Evolutionary conservation across 2,797 vertebrate genomes (phyloP).

Genomic region (Xyrichtys novacula): DNA sequence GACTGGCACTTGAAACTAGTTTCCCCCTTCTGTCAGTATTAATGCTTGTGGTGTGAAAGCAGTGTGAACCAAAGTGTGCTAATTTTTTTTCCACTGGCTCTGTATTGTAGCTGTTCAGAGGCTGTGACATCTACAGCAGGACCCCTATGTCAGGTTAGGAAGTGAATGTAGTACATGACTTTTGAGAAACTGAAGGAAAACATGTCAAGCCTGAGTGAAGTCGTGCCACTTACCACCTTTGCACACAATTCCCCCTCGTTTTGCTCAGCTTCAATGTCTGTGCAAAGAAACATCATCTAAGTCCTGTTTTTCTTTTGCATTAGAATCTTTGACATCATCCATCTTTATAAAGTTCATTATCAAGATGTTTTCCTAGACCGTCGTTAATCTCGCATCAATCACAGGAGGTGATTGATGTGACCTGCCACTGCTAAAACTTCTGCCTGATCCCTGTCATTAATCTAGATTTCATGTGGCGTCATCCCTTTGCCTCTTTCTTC

Average conservation of each 20-base stretch:
- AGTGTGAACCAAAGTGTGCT: not conserved
- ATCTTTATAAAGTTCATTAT: constrained; percentile 92
- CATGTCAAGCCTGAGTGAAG: not conserved
- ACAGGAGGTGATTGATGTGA: constrained; percentile 86
- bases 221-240: not conserved
- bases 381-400: constrained; percentile 89
- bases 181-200: constrained; percentile 12
- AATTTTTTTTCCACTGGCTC: too few species aligned
- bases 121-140: not conserved
- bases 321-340: constrained; percentile 85
- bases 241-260: constrained; percentile 12
- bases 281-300: constrained; percentile 54
- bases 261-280: constrained; percentile 20
- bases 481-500: constrained; percentile 77
- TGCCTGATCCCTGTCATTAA: constrained; percentile 88
- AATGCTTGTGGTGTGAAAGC: not conserved
- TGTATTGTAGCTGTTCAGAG: not conserved
- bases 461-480: constrained; percentile 89
- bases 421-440: constrained; percentile 82
- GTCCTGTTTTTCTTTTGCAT: constrained; percentile 58
- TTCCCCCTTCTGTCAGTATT: not conserved
- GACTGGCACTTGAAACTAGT: not conserved
- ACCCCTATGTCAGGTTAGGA: not conserved
- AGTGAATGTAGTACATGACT: not conserved
- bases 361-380: constrained; percentile 87